Base-by-base conservation (phyloP, 2,888 invertebrate species). In the Ochropleura plecta region DNA sequence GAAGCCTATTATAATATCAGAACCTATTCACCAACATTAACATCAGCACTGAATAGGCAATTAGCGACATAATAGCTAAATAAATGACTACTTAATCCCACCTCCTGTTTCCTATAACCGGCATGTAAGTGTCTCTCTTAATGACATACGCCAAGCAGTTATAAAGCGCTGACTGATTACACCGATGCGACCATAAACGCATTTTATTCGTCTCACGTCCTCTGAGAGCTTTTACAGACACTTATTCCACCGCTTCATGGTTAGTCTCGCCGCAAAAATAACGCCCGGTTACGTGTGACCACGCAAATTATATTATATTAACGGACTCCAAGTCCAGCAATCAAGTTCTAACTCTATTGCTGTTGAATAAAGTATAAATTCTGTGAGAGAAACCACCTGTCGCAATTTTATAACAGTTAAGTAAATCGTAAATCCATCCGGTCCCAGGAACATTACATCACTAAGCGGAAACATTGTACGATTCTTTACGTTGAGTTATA, bases 231-330 rank as follows among this genome's bases (percentile, higher is more conserved):
- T 81, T 87, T 85, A 83, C 73, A 80, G 82, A 88, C 84, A 84
- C 87, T 84, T 87, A 89, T 88, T 88, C 86, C 79, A 80, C 85
- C 88, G 88, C 87, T 90, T 90, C 90, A 90, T 86, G 88, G 88
- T 86, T 87, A 88, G 79, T 88, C 88, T 85, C 75, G 76, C 83
- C 82, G 89, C 93, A 91, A 90, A 90, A 85, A 86, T 87, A 88
- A 88, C 88, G 79, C 74, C 65, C 73, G 59, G 72, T 90, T 92
- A 90, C 91, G 92, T 91, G 90, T 89, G 86, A 91, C 91, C 91
- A 90, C 91, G 92, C 92, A 92, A 94, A 94, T 94, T 92, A 93
- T 92, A 92, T 91, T 89, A 92, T 90, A 91, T 92, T 88, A 92
- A 91, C 91, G 87, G 89, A 82, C 70, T 82, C 57, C 73, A 57